Evolutionary conservation across 2,113 vertebrate species (phyloP).

Genomic region (Numenius arquata): DNA sequence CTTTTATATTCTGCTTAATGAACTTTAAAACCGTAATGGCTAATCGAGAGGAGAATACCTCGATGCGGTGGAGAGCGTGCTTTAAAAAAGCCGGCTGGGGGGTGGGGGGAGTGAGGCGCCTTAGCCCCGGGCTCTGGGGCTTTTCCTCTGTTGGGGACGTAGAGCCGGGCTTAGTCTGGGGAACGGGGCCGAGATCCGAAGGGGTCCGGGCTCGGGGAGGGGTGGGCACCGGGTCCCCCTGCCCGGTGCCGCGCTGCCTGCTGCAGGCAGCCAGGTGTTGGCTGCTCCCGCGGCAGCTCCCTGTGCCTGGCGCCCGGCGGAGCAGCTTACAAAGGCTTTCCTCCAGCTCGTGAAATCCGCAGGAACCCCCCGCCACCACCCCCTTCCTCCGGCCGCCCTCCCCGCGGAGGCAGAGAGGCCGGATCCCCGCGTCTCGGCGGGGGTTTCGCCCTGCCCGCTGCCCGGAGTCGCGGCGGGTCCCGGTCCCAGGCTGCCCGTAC

Average conservation of each 20-base stretch:
- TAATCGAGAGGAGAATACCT: slow-evolving; percentile 47
- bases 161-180: background rate
- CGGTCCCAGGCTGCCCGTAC: background rate
- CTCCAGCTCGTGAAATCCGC: background rate
- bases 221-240: background rate
- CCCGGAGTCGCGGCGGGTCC: background rate
- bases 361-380: background rate
- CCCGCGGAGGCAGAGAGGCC: background rate
- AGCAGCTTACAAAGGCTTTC: slow-evolving; percentile 19
- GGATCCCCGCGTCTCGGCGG: background rate
- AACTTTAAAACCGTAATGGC: slow-evolving; percentile 56
- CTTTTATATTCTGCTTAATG: slow-evolving; percentile 57
- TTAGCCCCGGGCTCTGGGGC: background rate
- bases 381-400: background rate
- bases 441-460: background rate
- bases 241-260: background rate
- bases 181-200: background rate
- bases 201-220: background rate
- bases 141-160: background rate
- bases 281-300: background rate
- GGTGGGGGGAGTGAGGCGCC: background rate
- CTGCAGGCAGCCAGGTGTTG: slow-evolving; percentile 16
- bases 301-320: background rate
- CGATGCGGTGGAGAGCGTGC: background rate
- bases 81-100: background rate